Conservation (phyloP, 2,888 invertebrate genomes). For the Papilio protenor region DNA sequence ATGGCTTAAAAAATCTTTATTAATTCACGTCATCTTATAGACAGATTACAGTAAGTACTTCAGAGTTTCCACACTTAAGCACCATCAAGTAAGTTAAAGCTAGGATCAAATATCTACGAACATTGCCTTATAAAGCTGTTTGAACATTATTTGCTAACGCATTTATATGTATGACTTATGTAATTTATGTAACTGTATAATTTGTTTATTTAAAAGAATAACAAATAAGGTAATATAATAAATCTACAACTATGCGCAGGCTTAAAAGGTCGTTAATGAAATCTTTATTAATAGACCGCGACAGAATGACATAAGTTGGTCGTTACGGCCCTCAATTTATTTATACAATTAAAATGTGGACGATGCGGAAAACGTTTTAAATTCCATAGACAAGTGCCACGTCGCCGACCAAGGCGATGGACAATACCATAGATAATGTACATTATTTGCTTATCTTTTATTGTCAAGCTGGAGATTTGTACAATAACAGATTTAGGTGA, state of each 20-base stretch:
- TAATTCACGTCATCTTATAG: neutral
- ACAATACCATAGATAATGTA: neutral
- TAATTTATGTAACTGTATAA: neutral
- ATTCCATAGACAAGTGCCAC: constrained; percentile 39
- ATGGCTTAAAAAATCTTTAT: constrained; percentile 1
- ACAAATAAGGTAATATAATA: constrained; percentile 8
- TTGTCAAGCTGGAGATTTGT: neutral
- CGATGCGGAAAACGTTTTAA: constrained; percentile 35
- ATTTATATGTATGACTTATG: neutral
- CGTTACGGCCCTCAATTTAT: constrained; percentile 14
- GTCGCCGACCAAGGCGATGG: constrained; percentile 30
- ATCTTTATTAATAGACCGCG: constrained; percentile 13
- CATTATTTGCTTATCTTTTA: neutral
- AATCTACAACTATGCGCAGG: neutral
- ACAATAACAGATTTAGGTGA: neutral
- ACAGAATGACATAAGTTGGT: constrained; percentile 20
- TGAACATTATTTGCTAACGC: neutral
- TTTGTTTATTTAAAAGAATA: neutral
- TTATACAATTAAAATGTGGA: constrained; percentile 26
- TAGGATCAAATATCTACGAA: neutral
- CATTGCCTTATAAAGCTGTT: neutral
- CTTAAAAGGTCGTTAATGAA: constrained; percentile 16
- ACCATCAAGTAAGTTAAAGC: no score
- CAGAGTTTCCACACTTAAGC: no score
- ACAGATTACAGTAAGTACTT: neutral